A percentile compares a stretch with the other conserved stretches of the same genome.
Conservation (phyloP, 2,113 vertebrate species). For the Chamaetylas fuelleborni region DNA sequence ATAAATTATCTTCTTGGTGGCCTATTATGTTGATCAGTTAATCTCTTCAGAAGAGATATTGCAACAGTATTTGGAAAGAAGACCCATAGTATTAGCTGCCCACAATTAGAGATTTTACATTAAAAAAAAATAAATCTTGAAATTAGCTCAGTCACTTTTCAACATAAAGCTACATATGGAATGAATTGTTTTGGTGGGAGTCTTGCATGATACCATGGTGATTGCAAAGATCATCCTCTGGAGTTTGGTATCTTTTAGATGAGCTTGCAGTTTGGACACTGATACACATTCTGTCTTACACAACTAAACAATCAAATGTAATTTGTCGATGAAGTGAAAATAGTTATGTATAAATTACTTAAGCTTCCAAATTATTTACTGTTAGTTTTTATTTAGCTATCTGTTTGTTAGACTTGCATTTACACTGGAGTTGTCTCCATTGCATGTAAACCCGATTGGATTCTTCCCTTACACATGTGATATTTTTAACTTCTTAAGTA, state of each 20-base stretch:
- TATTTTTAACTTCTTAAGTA: background rate
- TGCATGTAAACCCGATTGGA: background rate
- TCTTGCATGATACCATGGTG: background rate
- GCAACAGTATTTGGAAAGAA: background rate
- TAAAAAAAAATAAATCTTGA: background rate
- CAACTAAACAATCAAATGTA: background rate
- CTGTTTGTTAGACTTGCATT: background rate
- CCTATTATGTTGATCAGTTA: background rate
- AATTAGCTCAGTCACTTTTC: background rate
- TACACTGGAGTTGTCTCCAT: background rate
- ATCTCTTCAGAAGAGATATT: background rate
- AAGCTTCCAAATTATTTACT: background rate
- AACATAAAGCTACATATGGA: background rate
- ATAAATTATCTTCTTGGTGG: background rate
- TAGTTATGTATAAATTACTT: background rate
- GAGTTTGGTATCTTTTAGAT: background rate
- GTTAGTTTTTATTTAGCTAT: background rate
- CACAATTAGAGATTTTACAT: background rate
- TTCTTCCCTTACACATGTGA: background rate
- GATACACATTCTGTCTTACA: background rate
- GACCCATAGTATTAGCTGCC: background rate
- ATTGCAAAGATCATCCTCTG: slow-evolving; percentile 1
- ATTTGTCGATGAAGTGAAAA: background rate
- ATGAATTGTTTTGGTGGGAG: slow-evolving; percentile 1
- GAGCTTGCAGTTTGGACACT: background rate